These are phyloP conservation scores for Mesorhabditis sp. DNA, from an alignment of 2,888 invertebrate species.

Conservation along the genomic window DNA sequence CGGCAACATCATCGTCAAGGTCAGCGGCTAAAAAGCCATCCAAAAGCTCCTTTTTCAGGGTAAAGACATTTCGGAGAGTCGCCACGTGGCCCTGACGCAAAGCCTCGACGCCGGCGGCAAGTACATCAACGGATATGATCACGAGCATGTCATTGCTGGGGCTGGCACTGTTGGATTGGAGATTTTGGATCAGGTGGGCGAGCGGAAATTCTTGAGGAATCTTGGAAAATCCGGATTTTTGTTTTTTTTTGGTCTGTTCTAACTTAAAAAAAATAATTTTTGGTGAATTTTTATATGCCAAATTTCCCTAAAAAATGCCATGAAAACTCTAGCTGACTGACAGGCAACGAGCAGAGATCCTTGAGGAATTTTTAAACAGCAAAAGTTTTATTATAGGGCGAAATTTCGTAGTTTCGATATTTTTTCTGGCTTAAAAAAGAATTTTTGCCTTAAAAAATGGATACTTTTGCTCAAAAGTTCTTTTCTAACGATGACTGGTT, in stretches of 20 bases:
- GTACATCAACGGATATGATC: slow-evolving; percentile 70
- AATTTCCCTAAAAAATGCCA: no score
- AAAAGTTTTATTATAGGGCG: no score
- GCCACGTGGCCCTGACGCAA: slow-evolving; percentile 73
- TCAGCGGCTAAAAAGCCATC: slow-evolving; percentile 65
- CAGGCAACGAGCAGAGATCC: no score
- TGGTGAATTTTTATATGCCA: no score
- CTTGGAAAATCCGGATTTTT: neutral
- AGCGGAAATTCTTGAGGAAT: neutral
- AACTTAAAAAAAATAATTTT: no score
- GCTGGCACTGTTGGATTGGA: slow-evolving; percentile 89
- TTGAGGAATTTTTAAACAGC: no score
- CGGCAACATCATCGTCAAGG: slow-evolving; percentile 79
- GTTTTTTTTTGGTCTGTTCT: neutral
- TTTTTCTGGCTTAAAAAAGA: no score
- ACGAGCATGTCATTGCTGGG: slow-evolving; percentile 88
- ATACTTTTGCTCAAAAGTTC: no score
- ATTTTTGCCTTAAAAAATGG: no score
- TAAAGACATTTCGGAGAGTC: slow-evolving; percentile 64
- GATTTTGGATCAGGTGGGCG: slow-evolving; percentile 76
- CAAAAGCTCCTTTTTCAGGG: slow-evolving; percentile 67
- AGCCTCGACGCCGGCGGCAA: slow-evolving; percentile 68
- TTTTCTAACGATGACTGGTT: no score
- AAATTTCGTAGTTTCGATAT: no score
- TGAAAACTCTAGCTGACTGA: no score